These are phyloP conservation scores for Oryzaephilus surinamensis DNA, from an alignment of 1,140 invertebrate genomes.

Conservation along the genomic window DNA sequence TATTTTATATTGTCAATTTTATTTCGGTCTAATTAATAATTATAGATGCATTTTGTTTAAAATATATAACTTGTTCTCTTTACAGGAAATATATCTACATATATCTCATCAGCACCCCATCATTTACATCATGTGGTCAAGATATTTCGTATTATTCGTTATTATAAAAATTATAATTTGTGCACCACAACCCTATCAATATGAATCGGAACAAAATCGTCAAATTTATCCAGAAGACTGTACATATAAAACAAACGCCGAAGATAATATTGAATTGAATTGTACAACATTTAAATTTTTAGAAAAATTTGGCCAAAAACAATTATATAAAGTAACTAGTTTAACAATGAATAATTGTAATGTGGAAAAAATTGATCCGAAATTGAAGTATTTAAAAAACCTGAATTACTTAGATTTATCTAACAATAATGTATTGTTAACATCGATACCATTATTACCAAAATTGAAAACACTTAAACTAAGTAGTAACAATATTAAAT, in stretches of 20 bases:
- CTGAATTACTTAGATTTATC: slow-evolving; percentile 43
- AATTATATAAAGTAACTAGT: slow-evolving; percentile 15
- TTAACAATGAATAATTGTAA: slow-evolving; percentile 18
- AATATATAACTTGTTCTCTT: too few relatives aligned
- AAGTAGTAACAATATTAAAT: slow-evolving; percentile 44
- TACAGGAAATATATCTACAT: too few relatives aligned
- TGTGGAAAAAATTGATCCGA: slow-evolving; percentile 18
- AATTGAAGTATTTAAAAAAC: slow-evolving; percentile 26
- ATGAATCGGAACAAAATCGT: too few relatives aligned
- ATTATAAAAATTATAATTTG: too few relatives aligned
- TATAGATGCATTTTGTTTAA: too few relatives aligned
- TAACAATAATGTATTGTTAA: slow-evolving; percentile 42
- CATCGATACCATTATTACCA: slow-evolving; percentile 43
- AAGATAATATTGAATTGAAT: slow-evolving; percentile 9
- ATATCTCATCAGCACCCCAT: too few relatives aligned
- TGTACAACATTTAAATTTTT: slow-evolving; percentile 21
- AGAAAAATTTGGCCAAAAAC: slow-evolving; percentile 18
- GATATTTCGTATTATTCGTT: too few relatives aligned
- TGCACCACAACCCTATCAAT: too few relatives aligned
- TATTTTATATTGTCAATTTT: too few relatives aligned
- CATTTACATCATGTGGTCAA: too few relatives aligned
- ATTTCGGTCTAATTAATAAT: too few relatives aligned
- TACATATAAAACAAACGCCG: slow-evolving; percentile 8
- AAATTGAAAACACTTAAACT: slow-evolving; percentile 48
- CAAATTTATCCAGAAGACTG: slow-evolving; percentile 17